Evolutionary conservation across 2,113 vertebrate species (phyloP), one percentile per base, ranked within the genome.

Genomic region (Ctenomys sociabilis): DNA sequence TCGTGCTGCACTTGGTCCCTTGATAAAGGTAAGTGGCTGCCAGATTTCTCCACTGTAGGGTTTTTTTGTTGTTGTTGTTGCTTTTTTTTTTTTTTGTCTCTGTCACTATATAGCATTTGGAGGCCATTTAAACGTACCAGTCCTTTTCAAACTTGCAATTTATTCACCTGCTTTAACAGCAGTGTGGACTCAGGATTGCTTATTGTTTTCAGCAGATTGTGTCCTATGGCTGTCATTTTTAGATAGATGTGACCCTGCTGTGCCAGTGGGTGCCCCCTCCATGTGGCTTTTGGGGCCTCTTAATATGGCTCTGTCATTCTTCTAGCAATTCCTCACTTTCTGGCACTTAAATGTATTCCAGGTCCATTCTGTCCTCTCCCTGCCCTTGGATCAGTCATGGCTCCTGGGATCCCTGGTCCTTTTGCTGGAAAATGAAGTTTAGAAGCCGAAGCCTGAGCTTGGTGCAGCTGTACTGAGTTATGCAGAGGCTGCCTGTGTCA

Each of bases 281-380:
- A 0, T 0, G 52, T 11, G 75, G 81, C 1, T 70, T 32, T 80
- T 17, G n/a, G 68, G 80, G 32, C 75, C 1, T 8, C 2, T 0
- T 6, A 49, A 35, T 11, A 0, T 0, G 0, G 3, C 49, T 28
- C 92, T 21, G 0, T 45, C 5, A 35, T 43, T 45, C 68, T 66
- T 17, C 5, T 43, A 28, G 22, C 28, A 7, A 30, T 2, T 54
- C 82, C 85, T 73, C 37, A 37, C 26, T 90, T 93, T 43, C 52
- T 35, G 43, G 64, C 70, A 0, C 22, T 57, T 64, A 21, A 19
- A 35, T 57, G 8, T 19, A 32, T 32, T 8, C 13, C 45, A 9
- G 73, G 24, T 0, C 72, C 75, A 16, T n/a, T 61, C 37, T 19
- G 11, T 12, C 3, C 59, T n/a, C 59, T 30, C 73, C 61, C 26